Base-by-base conservation (phyloP, 2,113 vertebrate species). In the Sphaerodactylus townsendi region DNA sequence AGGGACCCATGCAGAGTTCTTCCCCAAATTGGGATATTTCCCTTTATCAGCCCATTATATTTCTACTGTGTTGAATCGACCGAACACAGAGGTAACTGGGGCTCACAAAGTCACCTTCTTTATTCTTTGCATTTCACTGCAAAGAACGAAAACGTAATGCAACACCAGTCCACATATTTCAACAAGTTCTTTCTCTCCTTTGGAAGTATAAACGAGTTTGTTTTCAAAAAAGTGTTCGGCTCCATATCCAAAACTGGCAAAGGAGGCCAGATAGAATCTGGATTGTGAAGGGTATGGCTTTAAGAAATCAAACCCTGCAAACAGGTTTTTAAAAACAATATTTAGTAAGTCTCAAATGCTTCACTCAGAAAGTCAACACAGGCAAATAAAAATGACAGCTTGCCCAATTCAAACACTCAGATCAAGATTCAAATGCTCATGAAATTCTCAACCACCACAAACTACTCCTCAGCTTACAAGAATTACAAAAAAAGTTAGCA, bases 201-300 rank as follows among this genome's bases (percentile, higher is more conserved):
- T n/a, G 17, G 39, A 56, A 6, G 37, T 41, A 68, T 0, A 0
- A 2, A 3, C 10, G 15, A 7, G 78, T n/a, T 74, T 53, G 10
- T 77, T 85, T 79, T 2, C 0, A 9, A 3, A 25, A 79, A 30
- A 75, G 37, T 23, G 48, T 66, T 6, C 15, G 44, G 69, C 53
- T 85, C 75, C 71, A 82, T 0, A 0, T 85, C 75, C 79, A 86
- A 81, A 89, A 84, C 84, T 69, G 68, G 28, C 35, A 5, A 64
- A 91, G 37, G 28, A 1, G 0, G 4, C 5, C 33, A 4, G 10
- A 33, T 5, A 25, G 28, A 10, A 5, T 0, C 37, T 0, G 1
- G 90, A 35, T 9, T 50, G 33, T 28, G 46, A 46, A 44, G 6
- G 48, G 65, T 7, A 15, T 19, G 33, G 41, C 21, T 69, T 33